These are phyloP conservation scores for Eulemur mongoz DNA, from an alignment of 2,797 vertebrate genomes.

Conservation along the genomic window DNA sequence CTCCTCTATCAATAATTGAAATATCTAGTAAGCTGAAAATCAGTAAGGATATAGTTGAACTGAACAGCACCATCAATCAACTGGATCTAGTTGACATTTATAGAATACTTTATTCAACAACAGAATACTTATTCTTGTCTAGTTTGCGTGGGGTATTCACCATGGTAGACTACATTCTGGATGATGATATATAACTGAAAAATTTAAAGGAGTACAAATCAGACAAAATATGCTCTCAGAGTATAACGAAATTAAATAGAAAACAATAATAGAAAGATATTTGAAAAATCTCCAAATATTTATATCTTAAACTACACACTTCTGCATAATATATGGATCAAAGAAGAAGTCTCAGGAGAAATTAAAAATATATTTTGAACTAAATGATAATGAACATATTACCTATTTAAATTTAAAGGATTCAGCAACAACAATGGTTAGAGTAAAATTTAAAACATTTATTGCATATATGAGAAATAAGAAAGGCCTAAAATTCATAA, in stretches of 20 bases:
- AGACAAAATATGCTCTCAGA: not conserved
- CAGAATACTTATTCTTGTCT: not conserved
- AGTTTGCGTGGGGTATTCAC: not conserved
- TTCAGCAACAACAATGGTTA: not conserved
- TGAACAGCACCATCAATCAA: not conserved
- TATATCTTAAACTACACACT: not conserved
- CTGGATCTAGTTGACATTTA: not conserved
- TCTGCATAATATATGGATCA: not conserved
- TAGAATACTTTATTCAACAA: not conserved
- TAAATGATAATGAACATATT: not conserved
- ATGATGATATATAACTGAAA: not conserved
- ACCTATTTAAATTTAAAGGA: not conserved
- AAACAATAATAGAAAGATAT: not conserved
- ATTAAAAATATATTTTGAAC: not conserved
- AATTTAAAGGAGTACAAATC: not conserved
- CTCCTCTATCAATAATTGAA: not conserved
- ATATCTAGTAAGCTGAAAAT: not conserved
- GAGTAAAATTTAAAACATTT: not conserved
- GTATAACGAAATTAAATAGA: not conserved
- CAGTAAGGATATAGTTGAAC: not conserved
- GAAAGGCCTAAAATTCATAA: not conserved
- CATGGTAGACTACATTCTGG: not conserved
- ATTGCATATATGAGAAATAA: not conserved
- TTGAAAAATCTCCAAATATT: not conserved
- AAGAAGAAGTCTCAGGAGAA: not conserved